Base-by-base conservation (phyloP, 1,140 invertebrate species). In the Lepidurus packardi region DNA sequence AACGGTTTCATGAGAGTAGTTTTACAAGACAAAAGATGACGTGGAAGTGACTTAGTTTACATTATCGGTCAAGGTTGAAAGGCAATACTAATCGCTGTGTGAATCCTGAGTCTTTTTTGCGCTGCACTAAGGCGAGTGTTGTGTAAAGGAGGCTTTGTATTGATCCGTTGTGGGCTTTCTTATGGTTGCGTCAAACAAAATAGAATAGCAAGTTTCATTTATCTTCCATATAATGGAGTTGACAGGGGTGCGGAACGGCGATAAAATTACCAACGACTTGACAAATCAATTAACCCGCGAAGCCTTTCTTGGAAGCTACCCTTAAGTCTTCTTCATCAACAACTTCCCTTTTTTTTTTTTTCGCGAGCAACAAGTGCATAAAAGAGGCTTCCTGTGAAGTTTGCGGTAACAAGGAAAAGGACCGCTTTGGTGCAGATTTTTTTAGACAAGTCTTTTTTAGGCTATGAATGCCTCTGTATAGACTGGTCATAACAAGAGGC, bases 131-230 rank as follows among this genome's bases (percentile, higher is more conserved):
- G 53, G 53, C 4, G 21, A 65, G 53, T 65, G 13, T 21, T 65
- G 53, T 13, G 53, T 65, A 65, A 65, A 65, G 21, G 16, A 16
- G 53, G 16, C 10, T 4, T 10, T 47, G 53, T 65, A 65, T 65
- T 65, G 53, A 65, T 65, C 53, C 16, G 53, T 65, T 65, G 53
- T 65, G 53, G 53, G 53, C 53, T 65, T 65, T 65, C 53, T 65
- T 65, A 65, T n/a, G 53, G 16, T 65, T 65, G 9, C 21, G 53
- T 65, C 53, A 5, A 65, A 7, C 13, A 21, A 65, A 21, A 7
- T 65, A 21, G 13, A 65, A 65, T n/a, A 65, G 7, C 21, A 16
- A 13, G 16, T 13, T 65, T 65, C 53, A 65, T 65, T 65, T n/a
- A 65, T 65, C 53, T 13, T 65, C 21, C 8, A 2, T 65, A 65